These are phyloP conservation scores for Drosophila carrolli DNA, from an alignment of 1,140 invertebrate species.

Conservation along the genomic window DNA sequence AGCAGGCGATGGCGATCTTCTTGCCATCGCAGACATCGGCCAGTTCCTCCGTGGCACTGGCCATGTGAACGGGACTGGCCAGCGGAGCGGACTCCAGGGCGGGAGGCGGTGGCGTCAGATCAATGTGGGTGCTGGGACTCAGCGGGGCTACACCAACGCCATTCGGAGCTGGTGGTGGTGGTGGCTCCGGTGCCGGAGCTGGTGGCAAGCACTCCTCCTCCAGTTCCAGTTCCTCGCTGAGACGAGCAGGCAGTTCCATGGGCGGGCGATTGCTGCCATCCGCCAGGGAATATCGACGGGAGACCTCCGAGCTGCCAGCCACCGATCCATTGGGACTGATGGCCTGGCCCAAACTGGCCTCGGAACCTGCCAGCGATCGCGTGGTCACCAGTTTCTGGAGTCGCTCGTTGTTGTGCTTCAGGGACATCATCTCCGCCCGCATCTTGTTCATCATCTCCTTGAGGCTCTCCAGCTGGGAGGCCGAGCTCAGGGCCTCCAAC, in stretches of 20 bases:
- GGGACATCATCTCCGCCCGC: constrained; percentile 97
- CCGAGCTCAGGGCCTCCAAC: constrained; percentile 97
- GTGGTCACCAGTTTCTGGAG: constrained; percentile 94
- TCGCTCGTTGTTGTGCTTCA: constrained; percentile 98
- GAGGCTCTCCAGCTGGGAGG: constrained; percentile 97
- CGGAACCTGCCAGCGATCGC: constrained; percentile 92
- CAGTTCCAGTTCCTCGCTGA: constrained; percentile 85
- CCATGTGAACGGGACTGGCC: constrained; percentile 73
- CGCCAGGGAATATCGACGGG: constrained; percentile 84
- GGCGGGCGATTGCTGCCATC: constrained; percentile 78
- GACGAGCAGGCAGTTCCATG: constrained; percentile 85
- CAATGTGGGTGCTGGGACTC: constrained; percentile 79
- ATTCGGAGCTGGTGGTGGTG: constrained; percentile 71
- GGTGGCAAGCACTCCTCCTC: constrained; percentile 85
- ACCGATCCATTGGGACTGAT: constrained; percentile 86
- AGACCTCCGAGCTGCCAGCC: constrained; percentile 75
- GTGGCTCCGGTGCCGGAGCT: constrained; percentile 83
- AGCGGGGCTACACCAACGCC: constrained; percentile 42
- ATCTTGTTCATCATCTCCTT: constrained; percentile 98
- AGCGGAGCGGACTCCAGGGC: constrained; percentile 67
- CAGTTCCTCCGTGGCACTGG: constrained; percentile 87
- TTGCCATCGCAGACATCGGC: constrained; percentile 93
- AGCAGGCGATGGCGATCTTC: constrained; percentile 92
- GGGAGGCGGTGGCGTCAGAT: constrained; percentile 81
- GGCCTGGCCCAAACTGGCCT: constrained; percentile 89